Evolutionary conservation across 2,797 vertebrate species (phyloP), one percentile per base, ranked within the genome.

Genomic region (Arnoldichthys spilopterus): DNA sequence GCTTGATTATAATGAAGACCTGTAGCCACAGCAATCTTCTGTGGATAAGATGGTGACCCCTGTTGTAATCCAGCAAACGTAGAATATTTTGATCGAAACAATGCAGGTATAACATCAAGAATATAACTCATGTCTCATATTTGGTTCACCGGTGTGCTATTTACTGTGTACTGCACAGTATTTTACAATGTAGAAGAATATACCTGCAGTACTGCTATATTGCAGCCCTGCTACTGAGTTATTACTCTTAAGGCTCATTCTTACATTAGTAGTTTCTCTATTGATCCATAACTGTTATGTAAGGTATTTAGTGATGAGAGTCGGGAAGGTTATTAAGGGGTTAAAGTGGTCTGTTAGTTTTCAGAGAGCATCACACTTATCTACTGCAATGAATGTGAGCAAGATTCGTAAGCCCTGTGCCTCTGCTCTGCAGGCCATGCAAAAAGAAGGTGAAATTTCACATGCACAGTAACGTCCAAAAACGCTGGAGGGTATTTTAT

Each of bases 401-500:
- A 16, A 4, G 13, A 18, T 61, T 16, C 32, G 43, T 47, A 26
- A 28, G 34, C n/a, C 34, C 24, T 13, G n/a, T 45, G 40, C 66
- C 49, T 68, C 24, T 68, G 43, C 30, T 45, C 22, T 67, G 40
- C 12, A 47, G 40, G 45, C 12, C 1, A 30, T 15, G 24, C 26
- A 2, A 20, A 7, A n/a, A 2, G 16, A 45, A 51, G 66, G 45
- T 30, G 16, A 11, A 49, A 45, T 45, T 45, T 16, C 24, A 16
- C 9, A 45, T 45, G 32, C 63, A 45, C 40, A 47, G 40, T 47
- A 68, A 66, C 63, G 12, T 45, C 43, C 22, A 18, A 13, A n/a
- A 26, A 12, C 12, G 24, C 45, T 69, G 66, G 40, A 67, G 64
- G 64, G 40, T 64, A 11, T 63, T 64, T 63, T 63, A n/a, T 37